phyloP scores from a whole-genome alignment of 2,113 vertebrate genomes.

The Suricata suricatta region DNA sequence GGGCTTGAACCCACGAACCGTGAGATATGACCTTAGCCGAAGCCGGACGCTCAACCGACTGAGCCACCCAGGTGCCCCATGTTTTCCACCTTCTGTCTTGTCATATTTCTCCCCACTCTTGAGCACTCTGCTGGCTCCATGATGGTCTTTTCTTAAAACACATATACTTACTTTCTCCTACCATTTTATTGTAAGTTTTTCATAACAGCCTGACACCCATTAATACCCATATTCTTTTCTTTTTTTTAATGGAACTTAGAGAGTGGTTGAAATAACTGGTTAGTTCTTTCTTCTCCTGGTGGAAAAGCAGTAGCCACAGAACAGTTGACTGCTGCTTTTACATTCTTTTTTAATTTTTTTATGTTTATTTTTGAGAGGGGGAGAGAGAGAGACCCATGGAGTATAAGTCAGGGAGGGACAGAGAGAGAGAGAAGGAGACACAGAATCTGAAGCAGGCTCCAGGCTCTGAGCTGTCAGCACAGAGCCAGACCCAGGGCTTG shows the following conservation, averaged over 20 bases:
- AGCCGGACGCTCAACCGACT: too few relatives aligned
- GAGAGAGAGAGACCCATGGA: too few relatives aligned
- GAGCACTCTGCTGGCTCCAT: neutral
- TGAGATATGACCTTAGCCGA: too few relatives aligned
- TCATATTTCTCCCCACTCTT: neutral
- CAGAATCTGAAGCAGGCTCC: too few relatives aligned
- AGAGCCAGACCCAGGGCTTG: too few relatives aligned
- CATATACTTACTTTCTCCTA: neutral
- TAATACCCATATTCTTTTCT: neutral
- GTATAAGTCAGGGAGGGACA: too few relatives aligned
- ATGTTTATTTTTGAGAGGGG: too few relatives aligned
- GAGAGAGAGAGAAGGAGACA: too few relatives aligned
- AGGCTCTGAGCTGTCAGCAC: too few relatives aligned
- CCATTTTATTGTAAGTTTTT: neutral
- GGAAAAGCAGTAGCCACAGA: neutral
- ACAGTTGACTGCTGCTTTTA: neutral
- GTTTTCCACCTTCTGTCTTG: neutral
- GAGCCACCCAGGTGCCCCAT: neutral
- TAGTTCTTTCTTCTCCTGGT: neutral
- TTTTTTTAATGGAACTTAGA: neutral
- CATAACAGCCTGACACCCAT: neutral
- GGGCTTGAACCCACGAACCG: too few relatives aligned
- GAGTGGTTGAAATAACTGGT: neutral
- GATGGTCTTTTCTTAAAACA: neutral
- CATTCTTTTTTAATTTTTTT: neutral